These are phyloP conservation scores for Cataglyphis altisquamis DNA, from an alignment of 2,888 invertebrate genomes.

Conservation along the genomic window DNA sequence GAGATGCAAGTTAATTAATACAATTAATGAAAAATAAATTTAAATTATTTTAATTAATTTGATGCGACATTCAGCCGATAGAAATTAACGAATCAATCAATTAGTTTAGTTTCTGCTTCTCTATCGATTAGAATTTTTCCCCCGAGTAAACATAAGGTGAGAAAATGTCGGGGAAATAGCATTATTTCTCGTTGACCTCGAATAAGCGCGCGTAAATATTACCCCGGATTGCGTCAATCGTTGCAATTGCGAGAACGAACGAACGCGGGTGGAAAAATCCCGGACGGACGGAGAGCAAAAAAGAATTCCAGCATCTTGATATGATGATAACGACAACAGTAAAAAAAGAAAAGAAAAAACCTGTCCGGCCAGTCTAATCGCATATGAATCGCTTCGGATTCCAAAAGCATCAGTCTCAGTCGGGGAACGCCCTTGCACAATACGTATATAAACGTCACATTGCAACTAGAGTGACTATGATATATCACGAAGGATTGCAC, in stretches of 20 bases:
- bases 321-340: neutral
- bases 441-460: neutral
- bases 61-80: neutral
- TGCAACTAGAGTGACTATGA: neutral
- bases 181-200: slow-evolving; percentile 17
- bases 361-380: neutral
- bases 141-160: neutral
- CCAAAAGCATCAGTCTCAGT: neutral
- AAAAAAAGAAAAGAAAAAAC: neutral
- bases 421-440: neutral
- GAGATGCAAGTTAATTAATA: neutral
- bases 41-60: neutral
- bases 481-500: neutral
- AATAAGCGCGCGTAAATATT: slow-evolving; percentile 13
- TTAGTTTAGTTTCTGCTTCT: neutral
- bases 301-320: neutral
- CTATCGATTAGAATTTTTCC: neutral
- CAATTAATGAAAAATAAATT: neutral
- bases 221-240: slow-evolving; percentile 42
- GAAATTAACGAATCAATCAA: neutral
- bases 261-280: slow-evolving; percentile 38
- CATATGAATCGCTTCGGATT: neutral
- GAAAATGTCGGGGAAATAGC: neutral
- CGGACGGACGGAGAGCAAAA: too few species aligned
- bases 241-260: slow-evolving; percentile 23